Percentiles rank a stretch among this genome's conserved stretches.
Conservation (phyloP, 2,888 invertebrate genomes). For the Lacanobia oleracea region DNA sequence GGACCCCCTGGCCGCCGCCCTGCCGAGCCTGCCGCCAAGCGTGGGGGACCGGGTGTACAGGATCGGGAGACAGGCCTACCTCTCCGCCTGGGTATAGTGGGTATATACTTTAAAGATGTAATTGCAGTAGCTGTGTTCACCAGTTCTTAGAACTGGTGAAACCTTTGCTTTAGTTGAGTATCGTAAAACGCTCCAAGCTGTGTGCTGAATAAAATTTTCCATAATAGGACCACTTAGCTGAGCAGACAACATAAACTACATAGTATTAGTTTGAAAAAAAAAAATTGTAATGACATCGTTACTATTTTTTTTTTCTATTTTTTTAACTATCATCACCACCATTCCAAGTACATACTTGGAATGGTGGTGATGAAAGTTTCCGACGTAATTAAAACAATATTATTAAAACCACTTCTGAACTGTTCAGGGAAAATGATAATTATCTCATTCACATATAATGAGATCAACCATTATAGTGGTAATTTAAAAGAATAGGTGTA, state of each 20-base stretch:
- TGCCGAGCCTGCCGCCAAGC: slow-evolving; percentile 61
- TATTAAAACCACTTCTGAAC: background rate
- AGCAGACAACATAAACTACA: no score
- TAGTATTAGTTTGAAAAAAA: no score
- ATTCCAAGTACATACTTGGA: no score
- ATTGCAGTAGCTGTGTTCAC: background rate
- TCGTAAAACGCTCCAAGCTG: background rate
- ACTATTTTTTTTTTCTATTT: no score
- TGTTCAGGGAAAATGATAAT: background rate
- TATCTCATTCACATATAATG: background rate
- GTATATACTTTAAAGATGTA: slow-evolving; percentile 58
- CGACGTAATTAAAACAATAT: no score
- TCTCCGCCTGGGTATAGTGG: slow-evolving; percentile 73
- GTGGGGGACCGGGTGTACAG: slow-evolving; percentile 67
- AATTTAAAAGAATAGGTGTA: background rate
- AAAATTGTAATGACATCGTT: no score
- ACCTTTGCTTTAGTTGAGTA: background rate
- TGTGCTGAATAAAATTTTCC: no score
- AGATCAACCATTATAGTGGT: background rate
- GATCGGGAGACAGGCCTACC: slow-evolving; percentile 71
- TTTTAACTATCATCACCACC: no score
- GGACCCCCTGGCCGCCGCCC: slow-evolving; percentile 60
- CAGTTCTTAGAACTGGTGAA: background rate
- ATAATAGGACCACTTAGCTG: no score
- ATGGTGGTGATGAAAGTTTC: background rate